Conservation (phyloP, 2,888 invertebrate genomes). For the Hemaris fuciformis region DNA sequence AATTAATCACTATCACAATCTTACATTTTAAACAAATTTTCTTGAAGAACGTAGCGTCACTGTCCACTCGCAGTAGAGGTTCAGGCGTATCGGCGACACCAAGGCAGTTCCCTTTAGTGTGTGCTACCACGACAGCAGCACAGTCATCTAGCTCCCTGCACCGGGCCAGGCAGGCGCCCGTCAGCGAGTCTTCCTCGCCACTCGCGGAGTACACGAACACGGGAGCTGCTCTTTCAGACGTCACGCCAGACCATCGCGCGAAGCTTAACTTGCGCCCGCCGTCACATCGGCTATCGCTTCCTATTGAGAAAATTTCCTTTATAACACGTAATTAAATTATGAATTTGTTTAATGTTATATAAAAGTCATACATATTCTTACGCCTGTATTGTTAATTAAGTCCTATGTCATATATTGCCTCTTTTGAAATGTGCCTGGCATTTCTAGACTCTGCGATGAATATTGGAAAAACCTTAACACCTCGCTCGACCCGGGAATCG, state of each 20-base stretch:
- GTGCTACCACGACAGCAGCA: constrained; percentile 71
- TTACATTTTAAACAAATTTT: constrained; percentile 84
- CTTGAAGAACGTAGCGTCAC: constrained; percentile 83
- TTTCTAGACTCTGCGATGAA: no score
- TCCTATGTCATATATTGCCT: no score
- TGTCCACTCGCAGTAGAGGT: constrained; percentile 65
- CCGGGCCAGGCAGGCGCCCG: constrained; percentile 67
- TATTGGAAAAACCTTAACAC: no score
- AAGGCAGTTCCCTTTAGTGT: constrained; percentile 72
- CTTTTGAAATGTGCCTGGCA: no score
- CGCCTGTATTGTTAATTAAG: no score
- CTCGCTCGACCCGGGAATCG: no score
- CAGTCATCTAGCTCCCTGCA: constrained; percentile 74
- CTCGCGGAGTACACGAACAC: constrained; percentile 74
- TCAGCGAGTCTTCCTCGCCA: constrained; percentile 67
- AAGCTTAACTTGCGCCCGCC: constrained; percentile 51
- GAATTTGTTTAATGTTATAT: no score
- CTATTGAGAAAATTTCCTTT: constrained; percentile 34
- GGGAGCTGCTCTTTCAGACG: constrained; percentile 58
- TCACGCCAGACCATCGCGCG: constrained; percentile 66
- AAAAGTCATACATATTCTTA: no score
- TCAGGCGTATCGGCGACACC: constrained; percentile 54
- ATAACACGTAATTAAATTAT: no score
- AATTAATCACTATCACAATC: constrained; percentile 24
- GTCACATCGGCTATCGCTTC: constrained; percentile 50